Conservation (phyloP, 2,797 vertebrate species). For the Euphonia xanthogaster region DNA sequence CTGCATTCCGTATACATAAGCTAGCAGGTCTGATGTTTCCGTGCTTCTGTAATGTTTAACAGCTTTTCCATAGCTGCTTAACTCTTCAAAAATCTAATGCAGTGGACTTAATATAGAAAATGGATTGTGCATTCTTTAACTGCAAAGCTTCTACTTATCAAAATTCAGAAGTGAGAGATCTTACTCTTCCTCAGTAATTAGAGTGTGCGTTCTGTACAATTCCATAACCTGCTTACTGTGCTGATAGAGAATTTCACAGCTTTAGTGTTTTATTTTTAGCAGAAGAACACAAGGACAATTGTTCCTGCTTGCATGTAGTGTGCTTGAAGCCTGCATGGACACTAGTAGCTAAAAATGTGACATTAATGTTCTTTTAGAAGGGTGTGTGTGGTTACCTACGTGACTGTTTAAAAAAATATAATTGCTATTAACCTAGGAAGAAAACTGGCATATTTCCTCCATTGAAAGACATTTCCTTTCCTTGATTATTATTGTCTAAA, state of each 20-base stretch:
- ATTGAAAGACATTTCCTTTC: neutral
- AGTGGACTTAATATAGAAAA: neutral
- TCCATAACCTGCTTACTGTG: neutral
- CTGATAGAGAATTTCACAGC: neutral
- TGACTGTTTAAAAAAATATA: neutral
- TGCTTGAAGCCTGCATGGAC: neutral
- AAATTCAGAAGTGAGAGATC: neutral
- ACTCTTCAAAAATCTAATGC: neutral
- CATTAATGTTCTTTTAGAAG: neutral
- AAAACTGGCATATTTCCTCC: neutral
- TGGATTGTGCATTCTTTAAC: neutral
- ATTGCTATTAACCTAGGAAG: neutral
- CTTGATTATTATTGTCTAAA: neutral
- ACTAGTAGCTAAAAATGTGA: neutral
- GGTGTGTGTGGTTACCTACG: fast-evolving
- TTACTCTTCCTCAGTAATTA: neutral
- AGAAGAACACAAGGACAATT: neutral
- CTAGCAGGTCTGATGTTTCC: neutral
- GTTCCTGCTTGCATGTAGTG: neutral
- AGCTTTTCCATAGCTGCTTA: neutral
- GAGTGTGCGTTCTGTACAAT: neutral
- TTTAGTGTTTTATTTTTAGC: neutral
- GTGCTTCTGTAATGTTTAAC: neutral
- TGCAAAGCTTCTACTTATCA: neutral
- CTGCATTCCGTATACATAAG: fast-evolving